Evolutionary conservation across 2,113 vertebrate species (phyloP).

Genomic region (Vulpes lagopus): DNA sequence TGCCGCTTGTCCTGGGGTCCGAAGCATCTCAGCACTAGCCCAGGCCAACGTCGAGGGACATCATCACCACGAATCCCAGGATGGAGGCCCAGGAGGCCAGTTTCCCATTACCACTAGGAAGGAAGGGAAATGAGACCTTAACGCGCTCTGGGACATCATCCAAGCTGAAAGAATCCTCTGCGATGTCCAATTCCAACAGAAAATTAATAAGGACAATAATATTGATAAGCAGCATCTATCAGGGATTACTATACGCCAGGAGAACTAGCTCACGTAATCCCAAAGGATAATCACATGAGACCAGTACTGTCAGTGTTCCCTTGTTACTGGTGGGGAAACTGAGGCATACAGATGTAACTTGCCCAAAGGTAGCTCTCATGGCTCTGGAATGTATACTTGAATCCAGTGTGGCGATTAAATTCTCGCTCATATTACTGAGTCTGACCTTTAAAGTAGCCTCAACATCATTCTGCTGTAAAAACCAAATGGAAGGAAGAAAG

Average conservation of each 20-base stretch:
- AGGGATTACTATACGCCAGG: rapidly evolving
- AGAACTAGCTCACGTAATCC: no score
- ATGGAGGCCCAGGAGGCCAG: constrained; percentile 96
- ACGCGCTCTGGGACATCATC: rapidly evolving
- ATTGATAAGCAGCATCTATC: no score
- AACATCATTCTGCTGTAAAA: not conserved
- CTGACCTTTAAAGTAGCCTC: not conserved
- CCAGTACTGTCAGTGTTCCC: rapidly evolving
- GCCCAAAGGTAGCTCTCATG: not conserved
- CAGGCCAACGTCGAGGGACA: constrained; percentile 97
- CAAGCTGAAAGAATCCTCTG: no score
- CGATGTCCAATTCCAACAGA: rapidly evolving
- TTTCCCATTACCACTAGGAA: constrained; percentile 94
- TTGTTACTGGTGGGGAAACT: not conserved
- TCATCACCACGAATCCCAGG: constrained; percentile 98
- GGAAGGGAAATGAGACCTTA: constrained; percentile 26
- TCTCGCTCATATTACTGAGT: not conserved
- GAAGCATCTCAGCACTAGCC: constrained; percentile 81
- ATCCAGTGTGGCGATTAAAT: not conserved
- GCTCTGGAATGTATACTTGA: not conserved
- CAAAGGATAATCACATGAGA: not conserved
- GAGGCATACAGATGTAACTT: not conserved
- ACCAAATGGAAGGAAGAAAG: not conserved
- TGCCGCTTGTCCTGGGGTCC: constrained; percentile 18
- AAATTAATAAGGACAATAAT: rapidly evolving